Percentiles rank a stretch among this genome's conserved stretches.
Conservation (phyloP, 2,113 vertebrate species). For the Ovibos moschatus region DNA sequence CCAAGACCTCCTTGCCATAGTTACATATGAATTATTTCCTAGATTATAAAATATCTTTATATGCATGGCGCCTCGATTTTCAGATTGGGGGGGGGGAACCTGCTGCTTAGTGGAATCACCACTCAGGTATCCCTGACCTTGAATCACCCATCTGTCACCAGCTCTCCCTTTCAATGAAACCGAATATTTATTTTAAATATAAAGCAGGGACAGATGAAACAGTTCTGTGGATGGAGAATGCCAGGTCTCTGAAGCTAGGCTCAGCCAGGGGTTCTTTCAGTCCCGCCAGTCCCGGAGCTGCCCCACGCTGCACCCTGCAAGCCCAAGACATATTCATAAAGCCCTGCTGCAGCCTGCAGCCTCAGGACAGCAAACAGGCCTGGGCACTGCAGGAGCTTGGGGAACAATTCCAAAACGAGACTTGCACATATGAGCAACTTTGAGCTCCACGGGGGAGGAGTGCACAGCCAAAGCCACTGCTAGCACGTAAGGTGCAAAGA, state of each 20-base stretch:
- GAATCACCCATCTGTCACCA: neutral
- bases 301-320: neutral
- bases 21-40: neutral
- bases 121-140: neutral
- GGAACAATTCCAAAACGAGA: neutral
- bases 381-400: neutral
- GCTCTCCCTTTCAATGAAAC: neutral
- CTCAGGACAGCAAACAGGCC: neutral
- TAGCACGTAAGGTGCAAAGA: neutral
- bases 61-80: neutral
- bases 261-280: neutral
- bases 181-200: neutral
- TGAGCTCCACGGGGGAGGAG: fast-evolving
- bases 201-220: neutral
- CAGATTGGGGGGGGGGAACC: no score
- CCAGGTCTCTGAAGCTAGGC: neutral
- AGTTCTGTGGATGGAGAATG: no score
- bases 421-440: neutral
- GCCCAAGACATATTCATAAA: neutral
- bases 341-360: neutral
- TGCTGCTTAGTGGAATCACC: neutral
- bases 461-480: neutral
- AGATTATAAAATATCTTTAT: neutral
- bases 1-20: neutral
- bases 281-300: neutral